phyloP scores from a whole-genome alignment of 2,888 invertebrate genomes.

The Odontothrips loti region DNA sequence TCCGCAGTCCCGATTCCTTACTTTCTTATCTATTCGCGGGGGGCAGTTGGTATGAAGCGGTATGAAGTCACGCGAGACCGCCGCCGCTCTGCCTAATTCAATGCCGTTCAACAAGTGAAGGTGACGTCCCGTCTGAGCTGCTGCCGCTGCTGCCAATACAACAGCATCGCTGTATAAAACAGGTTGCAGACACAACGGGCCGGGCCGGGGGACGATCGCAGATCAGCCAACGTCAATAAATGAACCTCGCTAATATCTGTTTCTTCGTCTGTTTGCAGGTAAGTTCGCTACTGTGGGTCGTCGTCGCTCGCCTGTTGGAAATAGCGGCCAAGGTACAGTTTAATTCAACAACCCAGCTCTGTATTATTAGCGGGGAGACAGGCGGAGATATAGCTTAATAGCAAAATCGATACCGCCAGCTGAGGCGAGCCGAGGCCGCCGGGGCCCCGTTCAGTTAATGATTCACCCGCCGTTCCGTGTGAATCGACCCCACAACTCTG shows the following conservation, averaged over 20 bases:
- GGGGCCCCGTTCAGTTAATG: background rate
- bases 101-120: too few relatives aligned
- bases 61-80: too few relatives aligned
- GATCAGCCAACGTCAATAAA: too few relatives aligned
- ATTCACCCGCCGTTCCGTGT: background rate
- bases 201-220: too few relatives aligned
- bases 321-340: conserved; percentile 3
- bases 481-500: background rate
- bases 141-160: background rate
- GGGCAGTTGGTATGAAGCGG: too few relatives aligned
- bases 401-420: background rate
- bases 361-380: background rate
- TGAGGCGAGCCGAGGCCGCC: background rate
- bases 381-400: background rate
- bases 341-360: background rate
- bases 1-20: too few relatives aligned
- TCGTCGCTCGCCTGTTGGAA: background rate
- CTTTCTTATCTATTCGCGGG: too few relatives aligned
- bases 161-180: too few relatives aligned
- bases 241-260: too few relatives aligned
- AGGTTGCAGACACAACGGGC: too few relatives aligned
- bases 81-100: too few relatives aligned
- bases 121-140: background rate
- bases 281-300: background rate
- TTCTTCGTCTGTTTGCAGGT: background rate